Evolutionary conservation across 2,888 invertebrate genomes (phyloP).

Genomic region (Dinocampus coccinellae): DNA sequence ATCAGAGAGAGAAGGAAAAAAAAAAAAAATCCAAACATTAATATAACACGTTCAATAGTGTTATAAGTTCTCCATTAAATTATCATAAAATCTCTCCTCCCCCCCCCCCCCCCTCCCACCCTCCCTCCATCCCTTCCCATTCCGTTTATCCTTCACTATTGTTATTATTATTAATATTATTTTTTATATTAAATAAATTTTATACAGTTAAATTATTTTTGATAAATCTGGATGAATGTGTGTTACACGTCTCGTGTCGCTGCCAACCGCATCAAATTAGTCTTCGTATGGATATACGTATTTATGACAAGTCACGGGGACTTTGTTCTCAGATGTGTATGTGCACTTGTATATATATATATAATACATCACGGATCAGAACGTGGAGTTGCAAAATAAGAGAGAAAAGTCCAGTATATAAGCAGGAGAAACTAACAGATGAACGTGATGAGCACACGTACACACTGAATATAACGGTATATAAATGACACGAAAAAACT

Average conservation of each 20-base stretch:
- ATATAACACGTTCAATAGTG: no score
- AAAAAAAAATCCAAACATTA: no score
- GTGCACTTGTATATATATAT: not conserved
- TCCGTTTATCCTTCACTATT: no score
- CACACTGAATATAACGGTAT: slow-evolving; percentile 52
- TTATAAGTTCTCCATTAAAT: no score
- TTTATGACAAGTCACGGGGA: slow-evolving; percentile 35
- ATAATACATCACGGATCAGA: slow-evolving; percentile 3
- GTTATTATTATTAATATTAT: no score
- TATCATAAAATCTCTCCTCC: no score
- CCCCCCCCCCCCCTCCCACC: no score
- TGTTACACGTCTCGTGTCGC: not conserved
- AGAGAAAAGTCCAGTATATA: slow-evolving; percentile 21
- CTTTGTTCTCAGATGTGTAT: slow-evolving; percentile 6
- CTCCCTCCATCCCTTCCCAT: no score
- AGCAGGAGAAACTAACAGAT: slow-evolving; percentile 43
- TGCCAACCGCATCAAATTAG: slow-evolving; percentile 31
- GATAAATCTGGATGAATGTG: slow-evolving; percentile 1
- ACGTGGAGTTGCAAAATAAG: slow-evolving; percentile 28
- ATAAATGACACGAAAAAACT: slow-evolving; percentile 37
- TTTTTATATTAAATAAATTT: not conserved
- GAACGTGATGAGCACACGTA: slow-evolving; percentile 54
- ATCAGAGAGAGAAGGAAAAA: no score
- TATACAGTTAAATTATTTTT: not conserved
- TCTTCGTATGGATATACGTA: not conserved